Base-by-base conservation (phyloP, 2,113 vertebrate genomes). In the Zosterops japonicus region DNA sequence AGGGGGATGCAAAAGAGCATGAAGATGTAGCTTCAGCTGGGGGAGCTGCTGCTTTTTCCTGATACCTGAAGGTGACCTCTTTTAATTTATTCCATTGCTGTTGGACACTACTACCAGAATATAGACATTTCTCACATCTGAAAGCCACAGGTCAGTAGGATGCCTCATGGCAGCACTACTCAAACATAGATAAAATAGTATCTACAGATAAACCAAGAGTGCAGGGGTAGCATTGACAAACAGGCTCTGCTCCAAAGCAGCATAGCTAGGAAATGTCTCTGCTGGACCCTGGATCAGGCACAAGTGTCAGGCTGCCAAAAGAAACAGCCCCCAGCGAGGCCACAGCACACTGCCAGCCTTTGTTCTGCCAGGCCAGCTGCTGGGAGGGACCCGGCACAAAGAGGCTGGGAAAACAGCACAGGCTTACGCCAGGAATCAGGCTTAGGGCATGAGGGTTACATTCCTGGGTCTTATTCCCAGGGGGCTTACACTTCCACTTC, bases 351-450 rank as follows among this genome's bases (percentile, higher is more conserved):
- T 77, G 85, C 33, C 59, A 63, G 55, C 47, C 87, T 95, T 92
- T 96, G 92, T 95, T 90, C 79, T 46, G 85, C 65, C 27, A 56
- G 75, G 53, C 61, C 72, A 83, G 89, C 95, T 90, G 72, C 68
- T 3, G 3, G 29, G 77, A 63, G 52, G 31, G 57, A 50, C 44
- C 13, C 0, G 0, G 25, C 63, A 31, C 22, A 0, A 0, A 31
- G 27, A 8, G 29, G 60, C 71, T 60, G 46, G 36, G 22, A 64
- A 50, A 70, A 50, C 59, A 69, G 68, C 63, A 44, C 36, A 25
- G 53, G 72, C 57, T 85, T 31, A 42, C 0, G 1, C 82, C 57
- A 55, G 69, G 64, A 67, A 69, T 29, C 28, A 61, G 36, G 89
- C 41, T 84, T 56, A 87, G 39, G 19, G 53, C 35, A 59, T 2